Percentiles rank a stretch among this genome's conserved stretches.
Conservation (phyloP, 1,140 invertebrate species). For the Tetraneura akinire region DNA sequence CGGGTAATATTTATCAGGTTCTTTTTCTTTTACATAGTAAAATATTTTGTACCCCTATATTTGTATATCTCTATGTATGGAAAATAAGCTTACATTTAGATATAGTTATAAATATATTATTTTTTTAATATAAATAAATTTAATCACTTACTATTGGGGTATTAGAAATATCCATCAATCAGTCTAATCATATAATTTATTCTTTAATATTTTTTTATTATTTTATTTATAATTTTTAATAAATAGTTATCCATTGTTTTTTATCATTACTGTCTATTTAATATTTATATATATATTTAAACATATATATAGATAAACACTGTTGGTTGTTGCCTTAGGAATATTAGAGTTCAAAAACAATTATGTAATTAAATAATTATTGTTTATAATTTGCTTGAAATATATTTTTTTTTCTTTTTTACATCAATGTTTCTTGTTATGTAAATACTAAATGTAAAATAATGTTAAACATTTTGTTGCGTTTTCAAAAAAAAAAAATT, state of each 20-base stretch:
- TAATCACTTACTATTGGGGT: neutral
- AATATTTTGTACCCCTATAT: slow-evolving; percentile 32
- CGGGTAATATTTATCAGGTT: slow-evolving; percentile 40
- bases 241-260: slow-evolving; percentile 46
- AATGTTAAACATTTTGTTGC: slow-evolving; percentile 51
- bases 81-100: slow-evolving; percentile 24
- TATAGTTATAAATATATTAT: neutral
- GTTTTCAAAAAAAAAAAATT: slow-evolving; percentile 45
- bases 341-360: slow-evolving; percentile 47
- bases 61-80: slow-evolving; percentile 23
- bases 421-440: slow-evolving; percentile 50
- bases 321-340: slow-evolving; percentile 48
- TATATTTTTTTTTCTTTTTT: slow-evolving; percentile 46
- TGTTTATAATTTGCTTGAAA: slow-evolving; percentile 36
- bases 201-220: slow-evolving; percentile 35
- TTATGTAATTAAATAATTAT: slow-evolving; percentile 44
- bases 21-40: slow-evolving; percentile 17
- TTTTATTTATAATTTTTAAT: slow-evolving; percentile 45
- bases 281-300: slow-evolving; percentile 5
- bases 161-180: slow-evolving; percentile 1
- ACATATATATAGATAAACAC: slow-evolving; percentile 18
- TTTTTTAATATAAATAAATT: slow-evolving; percentile 22
- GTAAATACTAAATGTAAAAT: slow-evolving; percentile 50
- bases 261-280: slow-evolving; percentile 36
- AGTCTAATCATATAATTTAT: slow-evolving; percentile 39